Conservation (phyloP, 1,140 invertebrate species). For the Hestina assimilis region DNA sequence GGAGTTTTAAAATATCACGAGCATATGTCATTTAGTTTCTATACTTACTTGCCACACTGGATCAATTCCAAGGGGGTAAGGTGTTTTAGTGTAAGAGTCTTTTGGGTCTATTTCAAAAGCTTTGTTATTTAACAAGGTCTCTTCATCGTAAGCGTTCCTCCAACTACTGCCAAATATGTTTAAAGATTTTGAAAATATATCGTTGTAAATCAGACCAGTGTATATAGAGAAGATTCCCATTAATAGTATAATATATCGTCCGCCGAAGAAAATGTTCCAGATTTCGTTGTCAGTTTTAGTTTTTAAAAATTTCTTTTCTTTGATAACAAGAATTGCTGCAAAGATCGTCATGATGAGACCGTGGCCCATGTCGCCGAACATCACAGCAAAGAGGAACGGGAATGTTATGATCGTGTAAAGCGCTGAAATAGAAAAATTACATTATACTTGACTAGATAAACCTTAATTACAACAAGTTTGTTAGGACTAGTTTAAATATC, state of each 20-base stretch:
- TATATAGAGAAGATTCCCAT: slow-evolving; percentile 93
- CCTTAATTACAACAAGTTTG: background rate
- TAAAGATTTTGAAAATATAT: slow-evolving; percentile 89
- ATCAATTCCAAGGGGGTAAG: slow-evolving; percentile 90
- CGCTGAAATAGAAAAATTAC: slow-evolving; percentile 47
- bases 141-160: slow-evolving; percentile 78
- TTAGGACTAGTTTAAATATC: no score
- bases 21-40: background rate
- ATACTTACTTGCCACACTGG: slow-evolving; percentile 83
- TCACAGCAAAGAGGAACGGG: slow-evolving; percentile 87
- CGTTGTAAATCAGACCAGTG: slow-evolving; percentile 91
- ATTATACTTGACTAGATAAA: background rate
- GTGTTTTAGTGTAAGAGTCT: slow-evolving; percentile 66
- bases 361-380: slow-evolving; percentile 88
- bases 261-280: slow-evolving; percentile 90
- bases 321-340: slow-evolving; percentile 81
- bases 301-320: slow-evolving; percentile 79
- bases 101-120: slow-evolving; percentile 81
- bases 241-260: slow-evolving; percentile 90
- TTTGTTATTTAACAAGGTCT: slow-evolving; percentile 44
- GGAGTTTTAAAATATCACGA: background rate
- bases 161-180: slow-evolving; percentile 90
- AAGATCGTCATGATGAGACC: slow-evolving; percentile 83
- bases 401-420: slow-evolving; percentile 88
- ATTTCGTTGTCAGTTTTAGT: slow-evolving; percentile 82